phyloP scores from a whole-genome alignment of 2,113 vertebrate species.

The Crotalus horridus region DNA sequence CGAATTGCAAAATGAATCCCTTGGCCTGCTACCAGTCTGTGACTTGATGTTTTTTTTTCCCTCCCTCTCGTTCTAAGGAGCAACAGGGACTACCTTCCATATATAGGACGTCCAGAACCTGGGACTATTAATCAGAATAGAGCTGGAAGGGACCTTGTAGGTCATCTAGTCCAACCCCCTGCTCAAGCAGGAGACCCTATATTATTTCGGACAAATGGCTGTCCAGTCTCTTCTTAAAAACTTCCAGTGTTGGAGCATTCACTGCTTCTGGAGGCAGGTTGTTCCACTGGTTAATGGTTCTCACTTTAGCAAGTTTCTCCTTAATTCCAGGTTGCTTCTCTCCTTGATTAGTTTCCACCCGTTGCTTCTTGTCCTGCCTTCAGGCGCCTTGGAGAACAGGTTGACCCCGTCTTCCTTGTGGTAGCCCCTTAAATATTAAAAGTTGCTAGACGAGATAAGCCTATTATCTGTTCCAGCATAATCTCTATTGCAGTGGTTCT shows the following conservation, averaged over 20 bases:
- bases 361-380: neutral
- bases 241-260: too few species aligned
- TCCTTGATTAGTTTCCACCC: neutral
- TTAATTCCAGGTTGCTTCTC: neutral
- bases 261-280: neutral
- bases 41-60: neutral
- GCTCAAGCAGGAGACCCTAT: neutral
- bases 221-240: too few species aligned
- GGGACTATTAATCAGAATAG: neutral
- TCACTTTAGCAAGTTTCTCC: neutral
- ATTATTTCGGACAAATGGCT: too few species aligned
- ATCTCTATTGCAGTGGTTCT: neutral
- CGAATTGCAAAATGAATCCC: neutral
- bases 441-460: neutral
- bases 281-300: neutral
- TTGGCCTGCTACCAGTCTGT: neutral
- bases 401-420: neutral
- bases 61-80: too few species aligned
- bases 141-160: neutral
- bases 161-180: neutral
- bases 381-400: neutral
- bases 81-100: neutral
- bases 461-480: neutral
- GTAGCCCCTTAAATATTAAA: too few species aligned
- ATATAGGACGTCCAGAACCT: neutral